These are phyloP conservation scores for Tenthredo notha DNA, from an alignment of 2,888 invertebrate species.

Conservation along the genomic window DNA sequence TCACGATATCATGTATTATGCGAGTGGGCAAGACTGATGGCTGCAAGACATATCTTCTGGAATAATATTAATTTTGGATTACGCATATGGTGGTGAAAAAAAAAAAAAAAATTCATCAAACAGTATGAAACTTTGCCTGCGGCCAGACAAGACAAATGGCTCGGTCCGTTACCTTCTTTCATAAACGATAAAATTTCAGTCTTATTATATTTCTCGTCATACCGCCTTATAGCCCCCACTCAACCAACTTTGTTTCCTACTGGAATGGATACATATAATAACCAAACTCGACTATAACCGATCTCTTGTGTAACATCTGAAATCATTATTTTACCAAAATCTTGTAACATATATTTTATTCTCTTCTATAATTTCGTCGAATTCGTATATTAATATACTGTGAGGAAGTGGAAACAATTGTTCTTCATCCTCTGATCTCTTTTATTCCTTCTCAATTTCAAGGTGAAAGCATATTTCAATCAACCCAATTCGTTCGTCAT, in stretches of 20 bases:
- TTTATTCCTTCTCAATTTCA: not conserved
- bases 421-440: not conserved
- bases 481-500: not conserved
- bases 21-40: not conserved
- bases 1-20: too few species aligned
- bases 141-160: slow-evolving; percentile 1
- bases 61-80: not conserved
- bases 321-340: not conserved
- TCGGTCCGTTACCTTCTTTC: not conserved
- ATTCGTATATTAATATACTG: not conserved
- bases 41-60: not conserved
- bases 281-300: not conserved
- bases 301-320: not conserved
- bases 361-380: not conserved
- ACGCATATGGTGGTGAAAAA: not conserved
- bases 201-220: not conserved
- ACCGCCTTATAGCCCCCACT: not conserved
- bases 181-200: not conserved
- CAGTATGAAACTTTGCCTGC: not conserved
- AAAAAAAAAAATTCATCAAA: not conserved
- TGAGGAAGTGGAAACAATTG: not conserved
- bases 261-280: too few species aligned
- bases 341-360: not conserved
- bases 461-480: not conserved
- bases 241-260: not conserved